These are phyloP conservation scores for Nomada flava DNA, from an alignment of 2,888 invertebrate species.

Conservation along the genomic window DNA sequence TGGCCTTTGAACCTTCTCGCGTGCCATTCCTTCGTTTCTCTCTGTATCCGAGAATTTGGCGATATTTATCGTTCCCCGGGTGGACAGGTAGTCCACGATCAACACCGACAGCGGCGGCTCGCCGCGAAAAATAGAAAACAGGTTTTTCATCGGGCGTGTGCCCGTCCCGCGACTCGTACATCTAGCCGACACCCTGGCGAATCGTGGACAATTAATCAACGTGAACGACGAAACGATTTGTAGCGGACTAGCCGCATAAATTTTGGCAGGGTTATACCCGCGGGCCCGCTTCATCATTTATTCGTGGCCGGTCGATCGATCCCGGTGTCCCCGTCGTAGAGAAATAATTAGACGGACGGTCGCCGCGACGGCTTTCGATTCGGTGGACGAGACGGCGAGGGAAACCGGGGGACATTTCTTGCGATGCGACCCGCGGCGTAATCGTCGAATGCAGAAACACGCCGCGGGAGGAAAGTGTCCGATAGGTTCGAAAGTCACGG, in stretches of 20 bases:
- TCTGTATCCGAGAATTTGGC: not conserved
- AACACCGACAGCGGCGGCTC: conserved; percentile 78
- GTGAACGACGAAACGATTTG: conserved; percentile 33
- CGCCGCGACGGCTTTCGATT: conserved; percentile 37
- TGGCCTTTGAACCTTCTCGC: conserved; percentile 11
- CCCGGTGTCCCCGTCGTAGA: conserved; percentile 26
- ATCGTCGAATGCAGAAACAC: conserved; percentile 42
- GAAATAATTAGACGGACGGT: conserved; percentile 42
- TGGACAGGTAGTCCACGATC: conserved; percentile 75
- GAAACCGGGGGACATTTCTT: conserved; percentile 52
- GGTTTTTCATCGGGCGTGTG: conserved; percentile 64
- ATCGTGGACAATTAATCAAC: conserved; percentile 65
- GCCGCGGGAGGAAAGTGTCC: conserved; percentile 58
- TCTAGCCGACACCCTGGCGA: conserved; percentile 64
- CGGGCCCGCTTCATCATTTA: not conserved
- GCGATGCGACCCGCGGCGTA: conserved; percentile 23
- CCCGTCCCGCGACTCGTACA: conserved; percentile 36
- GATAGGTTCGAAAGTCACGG: conserved; percentile 67
- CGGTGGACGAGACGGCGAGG: conserved; percentile 23
- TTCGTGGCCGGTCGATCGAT: not conserved
- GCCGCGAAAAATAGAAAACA: conserved; percentile 53
- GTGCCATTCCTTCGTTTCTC: not conserved
- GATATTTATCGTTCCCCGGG: not conserved
- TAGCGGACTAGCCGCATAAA: conserved; percentile 10
- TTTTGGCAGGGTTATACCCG: not conserved